A percentile compares a stretch with the other conserved stretches of the same genome.
Conservation (phyloP, 2,797 vertebrate genomes). For the Nothura maculosa region DNA sequence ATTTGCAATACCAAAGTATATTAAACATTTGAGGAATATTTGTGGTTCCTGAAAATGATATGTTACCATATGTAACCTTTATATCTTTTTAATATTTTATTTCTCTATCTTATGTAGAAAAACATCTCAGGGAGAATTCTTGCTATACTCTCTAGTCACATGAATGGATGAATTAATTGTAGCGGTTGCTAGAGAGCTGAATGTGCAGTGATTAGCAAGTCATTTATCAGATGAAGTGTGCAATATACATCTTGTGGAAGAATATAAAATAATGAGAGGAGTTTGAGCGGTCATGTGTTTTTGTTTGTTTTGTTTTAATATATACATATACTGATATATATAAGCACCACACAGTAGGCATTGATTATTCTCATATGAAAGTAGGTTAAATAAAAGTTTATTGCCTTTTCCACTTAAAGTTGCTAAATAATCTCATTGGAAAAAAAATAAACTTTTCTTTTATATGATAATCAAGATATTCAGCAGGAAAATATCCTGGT, state of each 20-base stretch:
- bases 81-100: neutral
- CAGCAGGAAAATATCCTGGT: neutral
- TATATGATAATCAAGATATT: neutral
- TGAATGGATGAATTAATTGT: neutral
- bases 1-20: neutral
- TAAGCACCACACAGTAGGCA: rapidly evolving
- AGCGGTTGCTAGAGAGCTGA: neutral
- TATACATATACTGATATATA: too few species aligned
- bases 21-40: neutral
- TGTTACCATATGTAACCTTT: neutral
- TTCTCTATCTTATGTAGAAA: neutral
- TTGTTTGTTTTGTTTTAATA: too few species aligned
- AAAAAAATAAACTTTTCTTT: neutral
- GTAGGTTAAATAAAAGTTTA: neutral
- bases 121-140: neutral
- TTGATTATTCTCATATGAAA: neutral
- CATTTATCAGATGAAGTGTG: neutral
- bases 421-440: neutral
- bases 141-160: neutral
- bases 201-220: neutral
- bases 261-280: neutral
- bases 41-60: neutral
- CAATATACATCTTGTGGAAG: neutral
- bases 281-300: too few species aligned
- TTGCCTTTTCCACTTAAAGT: neutral